These are phyloP conservation scores for Battus philenor DNA, from an alignment of 1,140 invertebrate species.

Conservation along the genomic window DNA sequence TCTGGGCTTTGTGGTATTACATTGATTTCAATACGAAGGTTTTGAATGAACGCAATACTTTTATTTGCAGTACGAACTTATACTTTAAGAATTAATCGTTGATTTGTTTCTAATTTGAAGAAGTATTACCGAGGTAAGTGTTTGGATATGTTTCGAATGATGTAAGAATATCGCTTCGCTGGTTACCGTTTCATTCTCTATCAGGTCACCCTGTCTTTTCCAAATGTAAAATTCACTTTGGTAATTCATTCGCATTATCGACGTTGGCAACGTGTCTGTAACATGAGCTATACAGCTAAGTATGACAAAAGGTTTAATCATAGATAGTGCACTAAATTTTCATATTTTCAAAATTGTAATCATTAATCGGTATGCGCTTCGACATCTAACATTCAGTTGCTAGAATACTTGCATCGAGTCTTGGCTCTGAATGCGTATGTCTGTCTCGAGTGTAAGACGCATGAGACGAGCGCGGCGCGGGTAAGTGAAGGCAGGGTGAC, in stretches of 20 bases:
- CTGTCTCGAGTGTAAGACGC: neutral
- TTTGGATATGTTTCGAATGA: conserved; percentile 18
- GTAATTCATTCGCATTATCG: conserved; percentile 20
- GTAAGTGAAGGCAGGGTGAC: conserved; percentile 31
- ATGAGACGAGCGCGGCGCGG: neutral
- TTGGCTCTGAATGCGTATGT: conserved; percentile 2
- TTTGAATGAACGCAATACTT: conserved; percentile 18
- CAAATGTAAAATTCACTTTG: conserved; percentile 2
- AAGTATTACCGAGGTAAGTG: conserved; percentile 17
- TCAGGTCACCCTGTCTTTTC: conserved; percentile 23
- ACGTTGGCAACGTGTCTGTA: conserved; percentile 4
- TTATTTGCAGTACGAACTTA: conserved; percentile 19
- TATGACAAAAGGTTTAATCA: neutral
- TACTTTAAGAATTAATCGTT: conserved; percentile 11
- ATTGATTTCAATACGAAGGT: conserved; percentile 4
- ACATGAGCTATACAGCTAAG: conserved; percentile 9
- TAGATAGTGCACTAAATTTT: conserved; percentile 8
- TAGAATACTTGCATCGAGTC: conserved; percentile 3
- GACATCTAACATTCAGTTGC: conserved; percentile 11
- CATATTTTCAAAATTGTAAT: neutral
- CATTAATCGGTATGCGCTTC: conserved; percentile 14
- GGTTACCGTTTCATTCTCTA: conserved; percentile 12
- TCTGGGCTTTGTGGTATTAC: conserved; percentile 14
- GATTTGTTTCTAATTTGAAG: conserved; percentile 10
- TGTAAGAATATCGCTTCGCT: conserved; percentile 14